A percentile compares a stretch with the other conserved stretches of the same genome.
These are phyloP conservation scores for Toxostoma redivivum DNA, from an alignment of 2,113 vertebrate species.

Conservation along the genomic window DNA sequence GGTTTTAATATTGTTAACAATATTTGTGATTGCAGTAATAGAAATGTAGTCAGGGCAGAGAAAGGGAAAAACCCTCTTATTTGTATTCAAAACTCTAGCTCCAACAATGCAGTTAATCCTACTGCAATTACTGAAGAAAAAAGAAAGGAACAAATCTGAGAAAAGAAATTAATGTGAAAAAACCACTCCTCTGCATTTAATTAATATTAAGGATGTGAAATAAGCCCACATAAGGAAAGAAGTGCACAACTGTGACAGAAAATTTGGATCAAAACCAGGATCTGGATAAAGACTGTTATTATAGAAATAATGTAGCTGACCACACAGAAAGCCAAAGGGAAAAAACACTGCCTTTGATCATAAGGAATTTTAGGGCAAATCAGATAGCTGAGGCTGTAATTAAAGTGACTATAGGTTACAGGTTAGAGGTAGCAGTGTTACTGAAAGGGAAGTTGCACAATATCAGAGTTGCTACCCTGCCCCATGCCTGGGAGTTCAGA, in stretches of 20 bases:
- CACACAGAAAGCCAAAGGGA: background rate
- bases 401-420: background rate
- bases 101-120: conserved; percentile 43
- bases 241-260: background rate
- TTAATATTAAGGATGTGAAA: conserved; percentile 14
- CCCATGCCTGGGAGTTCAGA: background rate
- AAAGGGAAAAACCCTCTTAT: conserved; percentile 41
- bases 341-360: background rate
- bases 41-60: conserved; percentile 18
- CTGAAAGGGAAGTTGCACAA: background rate
- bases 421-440: background rate
- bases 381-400: background rate
- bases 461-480: background rate
- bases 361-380: background rate
- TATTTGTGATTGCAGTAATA: conserved; percentile 54
- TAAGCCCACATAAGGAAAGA: background rate
- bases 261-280: background rate
- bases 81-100: conserved; percentile 42
- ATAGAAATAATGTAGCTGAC: background rate
- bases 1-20: conserved; percentile 48
- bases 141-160: conserved; percentile 4
- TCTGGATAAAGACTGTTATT: background rate
- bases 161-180: conserved; percentile 21
- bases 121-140: background rate
- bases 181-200: background rate